A percentile compares a stretch with the other conserved stretches of the same genome.
Evolutionary conservation across 1,140 invertebrate genomes (phyloP).

Genomic region (Diorhabda carinulata): DNA sequence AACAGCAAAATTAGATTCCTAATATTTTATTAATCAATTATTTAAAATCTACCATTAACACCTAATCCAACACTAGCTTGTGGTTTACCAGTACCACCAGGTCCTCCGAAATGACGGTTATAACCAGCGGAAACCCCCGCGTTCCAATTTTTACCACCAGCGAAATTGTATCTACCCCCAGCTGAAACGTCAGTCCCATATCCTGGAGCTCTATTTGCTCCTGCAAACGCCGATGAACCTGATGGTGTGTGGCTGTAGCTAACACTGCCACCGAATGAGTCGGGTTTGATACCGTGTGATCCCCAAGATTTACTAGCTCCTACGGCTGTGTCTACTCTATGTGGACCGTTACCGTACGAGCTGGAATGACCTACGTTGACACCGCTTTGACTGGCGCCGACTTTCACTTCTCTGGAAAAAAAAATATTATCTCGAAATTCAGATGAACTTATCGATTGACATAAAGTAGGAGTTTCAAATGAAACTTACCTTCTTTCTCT

Average conservation of each 20-base stretch:
- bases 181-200: conserved; percentile 24
- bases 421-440: background rate
- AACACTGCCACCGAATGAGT: conserved; percentile 21
- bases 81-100: conserved; percentile 16
- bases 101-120: conserved; percentile 21
- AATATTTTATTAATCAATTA: background rate
- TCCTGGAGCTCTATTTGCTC: conserved; percentile 17
- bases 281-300: conserved; percentile 15
- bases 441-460: background rate
- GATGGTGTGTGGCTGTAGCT: conserved; percentile 24
- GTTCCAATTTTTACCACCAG: conserved; percentile 8
- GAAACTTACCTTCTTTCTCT: conserved; percentile 13
- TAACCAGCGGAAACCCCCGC: conserved; percentile 22
- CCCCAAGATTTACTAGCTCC: conserved; percentile 20
- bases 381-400: conserved; percentile 8
- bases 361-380: conserved; percentile 14
- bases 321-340: conserved; percentile 20
- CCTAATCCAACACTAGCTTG: conserved; percentile 15
- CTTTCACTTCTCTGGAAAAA: conserved; percentile 16
- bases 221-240: conserved; percentile 12
- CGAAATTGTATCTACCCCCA: conserved; percentile 22
- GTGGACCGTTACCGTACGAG: conserved; percentile 22
- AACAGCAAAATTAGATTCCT: too few relatives aligned
- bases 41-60: background rate
- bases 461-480: background rate